Base-by-base conservation (phyloP, 92 coral and sea anemone species). In the Porites evermanni region DNA sequence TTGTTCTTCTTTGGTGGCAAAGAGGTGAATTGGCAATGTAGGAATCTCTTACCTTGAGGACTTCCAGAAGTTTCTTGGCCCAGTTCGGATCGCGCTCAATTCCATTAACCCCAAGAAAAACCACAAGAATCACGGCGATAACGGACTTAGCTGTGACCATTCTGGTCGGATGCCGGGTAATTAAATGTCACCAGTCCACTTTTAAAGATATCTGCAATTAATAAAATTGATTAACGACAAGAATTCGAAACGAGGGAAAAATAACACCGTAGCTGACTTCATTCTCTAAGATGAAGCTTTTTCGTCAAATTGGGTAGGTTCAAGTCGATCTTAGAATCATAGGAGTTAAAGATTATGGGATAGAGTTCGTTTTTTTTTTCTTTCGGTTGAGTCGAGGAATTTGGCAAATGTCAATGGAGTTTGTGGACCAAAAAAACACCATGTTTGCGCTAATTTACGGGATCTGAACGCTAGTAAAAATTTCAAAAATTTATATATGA, bases 21-120 rank as follows among this genome's bases (percentile, higher is more conserved):
- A 10, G 17, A 52, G 1, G 63, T 74, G 44, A 2, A 13, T 20
- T 13, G 38, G 63, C 65, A 4, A 87, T 5, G 26, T 13, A 58
- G 2, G 79, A 61, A 32, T 87, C 88, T 73, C 91, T 81, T 3
- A 88, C 86, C n/a, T 70, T 26, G 52, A 87, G 81, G 26, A 68
- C 88, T 4, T 72, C 91, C 1, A 29, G 44, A 1, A 81, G 52
- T 23, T 53, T 73, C 59, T 61, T 70, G 2, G 88, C 91, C 91
- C 91, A 87, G 63, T 83, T 74, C 5, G 59, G 56, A 63, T 83
- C 74, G 6, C 11, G 18, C 7, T 61, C 79, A 47, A 29, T n/a
- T 24, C 68, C 80, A 47, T 26, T 5, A 12, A 75, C 87, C 12
- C 79, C 87, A 1, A 75, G 12, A 8, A 47, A 7, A 0, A 74